These are phyloP conservation scores for Sitophilus oryzae DNA, from an alignment of 1,140 invertebrate genomes.

Conservation along the genomic window DNA sequence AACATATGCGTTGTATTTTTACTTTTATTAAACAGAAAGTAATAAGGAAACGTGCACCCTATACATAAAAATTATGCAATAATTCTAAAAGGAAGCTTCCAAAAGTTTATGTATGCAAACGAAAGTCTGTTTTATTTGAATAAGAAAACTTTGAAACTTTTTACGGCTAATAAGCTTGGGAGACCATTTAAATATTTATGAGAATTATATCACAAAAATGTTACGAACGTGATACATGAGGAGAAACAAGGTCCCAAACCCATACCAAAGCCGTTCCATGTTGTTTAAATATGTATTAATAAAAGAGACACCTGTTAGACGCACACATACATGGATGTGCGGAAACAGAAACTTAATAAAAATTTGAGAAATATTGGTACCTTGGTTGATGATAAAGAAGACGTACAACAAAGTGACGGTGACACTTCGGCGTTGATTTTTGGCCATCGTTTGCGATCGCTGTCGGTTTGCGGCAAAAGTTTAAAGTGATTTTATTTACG, in stretches of 20 bases:
- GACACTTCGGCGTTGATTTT: conserved; percentile 10
- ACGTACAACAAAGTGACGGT: conserved; percentile 21
- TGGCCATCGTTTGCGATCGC: conserved; percentile 8
- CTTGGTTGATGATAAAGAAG: conserved; percentile 20
- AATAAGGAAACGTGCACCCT: no score
- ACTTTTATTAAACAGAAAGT: no score
- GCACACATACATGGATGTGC: no score
- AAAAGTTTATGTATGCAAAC: neutral
- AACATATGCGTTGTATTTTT: no score
- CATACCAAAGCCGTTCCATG: conserved; percentile 15
- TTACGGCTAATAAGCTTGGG: conserved; percentile 7
- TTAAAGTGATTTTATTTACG: conserved; percentile 16
- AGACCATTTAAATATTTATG: neutral
- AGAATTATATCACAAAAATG: neutral
- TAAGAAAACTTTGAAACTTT: neutral
- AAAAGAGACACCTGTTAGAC: conserved; percentile 17
- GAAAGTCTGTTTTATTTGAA: neutral
- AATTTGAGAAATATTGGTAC: conserved; percentile 2
- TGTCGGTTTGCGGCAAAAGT: neutral
- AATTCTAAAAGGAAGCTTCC: neutral
- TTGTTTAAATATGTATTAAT: conserved; percentile 14
- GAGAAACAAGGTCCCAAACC: conserved; percentile 2
- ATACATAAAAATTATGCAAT: neutral
- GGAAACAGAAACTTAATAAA: no score
- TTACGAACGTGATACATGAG: no score